Conservation (phyloP, 1,140 invertebrate genomes). For the Solenopsis invicta region DNA sequence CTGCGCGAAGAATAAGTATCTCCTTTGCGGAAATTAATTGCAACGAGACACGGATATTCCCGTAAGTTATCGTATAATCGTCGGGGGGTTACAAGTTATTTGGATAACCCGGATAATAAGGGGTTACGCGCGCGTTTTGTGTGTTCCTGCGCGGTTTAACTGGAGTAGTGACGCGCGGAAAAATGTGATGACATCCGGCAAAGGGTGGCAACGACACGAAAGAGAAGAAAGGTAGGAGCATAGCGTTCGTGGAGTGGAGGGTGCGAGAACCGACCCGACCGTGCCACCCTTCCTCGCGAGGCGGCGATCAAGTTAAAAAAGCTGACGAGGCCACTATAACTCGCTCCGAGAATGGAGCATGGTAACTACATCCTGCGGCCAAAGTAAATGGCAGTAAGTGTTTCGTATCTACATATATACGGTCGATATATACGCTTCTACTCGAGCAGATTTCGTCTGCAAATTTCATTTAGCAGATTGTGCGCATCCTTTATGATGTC, state of each 20-base stretch:
- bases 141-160: conserved; percentile 61
- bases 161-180: conserved; percentile 33
- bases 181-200: conserved; percentile 66
- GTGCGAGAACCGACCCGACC: conserved; percentile 38
- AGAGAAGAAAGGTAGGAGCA: background rate
- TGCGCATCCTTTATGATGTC: background rate
- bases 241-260: conserved; percentile 37
- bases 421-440: background rate
- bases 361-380: conserved; percentile 57
- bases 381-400: conserved; percentile 73
- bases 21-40: background rate
- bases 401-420: conserved; percentile 27
- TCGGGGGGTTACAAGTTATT: conserved; percentile 72
- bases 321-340: conserved; percentile 76
- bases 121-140: conserved; percentile 61
- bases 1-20: background rate
- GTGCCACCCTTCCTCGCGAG: conserved; percentile 59
- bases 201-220: conserved; percentile 51
- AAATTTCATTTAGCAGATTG: conserved; percentile 35
- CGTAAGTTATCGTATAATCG: background rate
- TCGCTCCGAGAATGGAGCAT: conserved; percentile 60
- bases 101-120: conserved; percentile 57
- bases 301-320: conserved; percentile 79
- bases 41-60: background rate
- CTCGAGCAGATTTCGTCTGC: conserved; percentile 5